phyloP scores from a whole-genome alignment of 2,113 vertebrate species.

The Oenanthe oenanthe region DNA sequence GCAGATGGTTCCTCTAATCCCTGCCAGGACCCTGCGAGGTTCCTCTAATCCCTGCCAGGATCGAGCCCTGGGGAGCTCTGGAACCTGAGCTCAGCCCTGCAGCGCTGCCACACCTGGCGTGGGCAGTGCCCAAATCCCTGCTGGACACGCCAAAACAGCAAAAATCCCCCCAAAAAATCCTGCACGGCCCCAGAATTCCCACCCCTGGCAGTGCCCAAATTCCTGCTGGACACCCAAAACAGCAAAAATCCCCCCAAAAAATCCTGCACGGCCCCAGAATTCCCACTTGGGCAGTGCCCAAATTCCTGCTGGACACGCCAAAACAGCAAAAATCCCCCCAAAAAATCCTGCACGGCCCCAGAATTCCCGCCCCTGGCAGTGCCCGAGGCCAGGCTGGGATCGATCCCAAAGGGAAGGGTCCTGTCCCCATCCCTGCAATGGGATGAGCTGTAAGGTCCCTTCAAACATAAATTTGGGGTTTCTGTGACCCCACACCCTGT shows the following conservation, averaged over 20 bases:
- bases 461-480: fast-evolving
- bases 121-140: background rate
- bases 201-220: too few relatives aligned
- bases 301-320: too few relatives aligned
- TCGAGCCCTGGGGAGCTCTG: background rate
- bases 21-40: background rate
- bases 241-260: background rate
- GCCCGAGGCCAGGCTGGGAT: background rate
- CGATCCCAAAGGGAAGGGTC: background rate
- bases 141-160: fast-evolving
- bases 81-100: fast-evolving
- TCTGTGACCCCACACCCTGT: fast-evolving
- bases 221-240: too few relatives aligned
- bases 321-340: too few relatives aligned
- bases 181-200: too few relatives aligned
- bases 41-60: too few relatives aligned
- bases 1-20: constrained; percentile 22
- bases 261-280: fast-evolving
- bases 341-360: fast-evolving
- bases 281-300: background rate
- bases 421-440: background rate
- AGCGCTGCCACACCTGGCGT: fast-evolving
- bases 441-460: background rate
- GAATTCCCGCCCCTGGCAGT: background rate
- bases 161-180: fast-evolving